Evolutionary conservation across 2,113 vertebrate species (phyloP).

Genomic region (Ranitomeya imitator): DNA sequence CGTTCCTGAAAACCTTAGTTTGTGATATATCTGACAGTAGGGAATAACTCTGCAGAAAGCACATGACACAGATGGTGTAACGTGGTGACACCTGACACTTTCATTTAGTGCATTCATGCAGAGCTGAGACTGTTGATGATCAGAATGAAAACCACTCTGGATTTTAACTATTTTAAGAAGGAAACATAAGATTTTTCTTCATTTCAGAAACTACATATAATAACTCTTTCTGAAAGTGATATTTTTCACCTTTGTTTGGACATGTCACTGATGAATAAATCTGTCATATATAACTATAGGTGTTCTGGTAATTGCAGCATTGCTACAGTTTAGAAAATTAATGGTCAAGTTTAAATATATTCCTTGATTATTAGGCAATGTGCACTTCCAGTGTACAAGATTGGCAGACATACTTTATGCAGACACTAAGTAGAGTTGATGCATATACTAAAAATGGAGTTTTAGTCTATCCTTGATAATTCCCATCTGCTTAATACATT

Average conservation of each 20-base stretch:
- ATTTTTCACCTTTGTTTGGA: background rate
- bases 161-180: background rate
- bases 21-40: constrained; percentile 57
- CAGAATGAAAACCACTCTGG: background rate
- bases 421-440: background rate
- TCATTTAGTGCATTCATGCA: constrained; percentile 53
- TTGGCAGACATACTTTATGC: background rate
- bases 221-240: too few relatives aligned
- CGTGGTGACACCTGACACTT: constrained; percentile 61
- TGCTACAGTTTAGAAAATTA: too few relatives aligned
- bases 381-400: background rate
- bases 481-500: background rate
- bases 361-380: background rate
- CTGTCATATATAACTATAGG: too few relatives aligned
- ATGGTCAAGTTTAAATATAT: background rate
- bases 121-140: constrained; percentile 25
- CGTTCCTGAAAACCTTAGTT: constrained; percentile 59
- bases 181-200: background rate
- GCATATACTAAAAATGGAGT: background rate
- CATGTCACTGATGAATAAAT: background rate
- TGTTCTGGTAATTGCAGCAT: background rate
- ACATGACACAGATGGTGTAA: constrained; percentile 58
- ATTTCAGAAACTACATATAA: too few relatives aligned
- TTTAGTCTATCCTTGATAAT: background rate
- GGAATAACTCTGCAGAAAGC: constrained; percentile 54